These are phyloP conservation scores for Nematopogon swammerdamellus DNA, from an alignment of 2,888 invertebrate species.

Conservation along the genomic window DNA sequence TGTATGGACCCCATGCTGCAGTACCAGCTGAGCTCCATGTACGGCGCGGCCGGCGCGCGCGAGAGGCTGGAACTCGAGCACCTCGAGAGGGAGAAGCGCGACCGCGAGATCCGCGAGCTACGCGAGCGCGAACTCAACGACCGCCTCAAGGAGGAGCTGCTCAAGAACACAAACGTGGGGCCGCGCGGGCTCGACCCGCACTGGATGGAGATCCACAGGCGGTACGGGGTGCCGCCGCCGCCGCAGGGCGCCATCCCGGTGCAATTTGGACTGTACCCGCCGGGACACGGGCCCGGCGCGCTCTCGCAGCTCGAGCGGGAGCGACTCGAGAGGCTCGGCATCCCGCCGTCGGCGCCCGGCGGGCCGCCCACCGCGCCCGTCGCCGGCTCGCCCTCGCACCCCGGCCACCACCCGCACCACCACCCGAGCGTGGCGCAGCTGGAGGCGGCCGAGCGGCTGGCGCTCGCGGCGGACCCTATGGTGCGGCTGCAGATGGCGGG, in stretches of 20 bases:
- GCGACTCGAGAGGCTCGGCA: slow-evolving; percentile 79
- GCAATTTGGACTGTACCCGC: slow-evolving; percentile 71
- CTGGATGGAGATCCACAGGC: slow-evolving; percentile 88
- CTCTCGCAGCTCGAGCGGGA: slow-evolving; percentile 86
- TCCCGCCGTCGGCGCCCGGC: slow-evolving; percentile 59
- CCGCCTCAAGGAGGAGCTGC: slow-evolving; percentile 82
- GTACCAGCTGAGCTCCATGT: slow-evolving; percentile 75
- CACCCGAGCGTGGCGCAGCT: slow-evolving; percentile 53
- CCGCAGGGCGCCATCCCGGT: slow-evolving; percentile 65
- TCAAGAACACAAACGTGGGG: slow-evolving; percentile 68
- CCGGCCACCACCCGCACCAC: slow-evolving; percentile 47
- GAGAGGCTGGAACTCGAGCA: slow-evolving; percentile 64
- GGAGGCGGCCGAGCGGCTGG: slow-evolving; percentile 74
- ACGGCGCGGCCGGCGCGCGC: slow-evolving; percentile 67
- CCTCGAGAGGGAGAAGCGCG: slow-evolving; percentile 67
- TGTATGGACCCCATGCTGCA: slow-evolving; percentile 84
- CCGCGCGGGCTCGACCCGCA: slow-evolving; percentile 71
- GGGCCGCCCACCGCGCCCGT: slow-evolving; percentile 44
- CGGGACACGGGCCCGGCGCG: slow-evolving; percentile 64
- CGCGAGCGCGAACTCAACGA: slow-evolving; percentile 79
- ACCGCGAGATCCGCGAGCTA: slow-evolving; percentile 74
- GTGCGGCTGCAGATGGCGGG: slow-evolving; percentile 92
- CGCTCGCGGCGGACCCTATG: slow-evolving; percentile 88
- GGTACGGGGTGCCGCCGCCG: slow-evolving; percentile 64
- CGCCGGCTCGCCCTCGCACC: slow-evolving; percentile 54